Evolutionary conservation across 2,797 vertebrate species (phyloP), one percentile per base, ranked within the genome.

Genomic region (Pangasius larnaudii): DNA sequence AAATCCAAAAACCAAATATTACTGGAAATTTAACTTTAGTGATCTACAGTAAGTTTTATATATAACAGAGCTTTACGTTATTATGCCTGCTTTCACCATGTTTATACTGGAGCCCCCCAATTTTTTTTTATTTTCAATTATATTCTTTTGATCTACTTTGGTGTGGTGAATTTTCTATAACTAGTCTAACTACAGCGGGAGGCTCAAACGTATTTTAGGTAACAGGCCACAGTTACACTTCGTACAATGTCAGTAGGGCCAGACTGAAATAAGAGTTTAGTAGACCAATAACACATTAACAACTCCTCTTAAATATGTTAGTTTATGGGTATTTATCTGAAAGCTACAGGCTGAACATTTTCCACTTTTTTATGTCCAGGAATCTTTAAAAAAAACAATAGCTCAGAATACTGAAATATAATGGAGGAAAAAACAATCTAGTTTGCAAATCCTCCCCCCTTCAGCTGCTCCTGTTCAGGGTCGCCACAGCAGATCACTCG

Each of bases 1-100:
- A 24, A 71, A 36, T 79, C 2, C 18, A 79, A 58, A 19, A 58
- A 63, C 13, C 22, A 75, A 71, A 79, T 80, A 79, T 49, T 88
- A 56, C 63, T 80, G 33, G 0, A 67, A 67, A 67, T 84, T 42
- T n/a, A 14, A 39, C 69, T 59, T 19, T 82, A 36, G 27, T 63
- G n/a, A 81, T 46, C 22, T 63, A 51, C 42, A 67, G 24, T 11
- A 65, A 30, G 81, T 42, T 22, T 65, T 51, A 46, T 0, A 2
- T 63, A 33, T 42, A 42, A 59, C 3, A 46, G 59, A 65, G 59
- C 33, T 46, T 63, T 16, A 65, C 0, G n/a, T 82, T 58, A 59
- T 39, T 39, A 58, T 18, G 46, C 80, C 13, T 83, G 42, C 7
- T 65, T 65, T 83, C 39, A 49, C 0, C 3, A 30, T 49, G 39